Conservation (phyloP, 30 jellyfish, hydroid and myxozoan species). For the Morbakka virulenta region DNA sequence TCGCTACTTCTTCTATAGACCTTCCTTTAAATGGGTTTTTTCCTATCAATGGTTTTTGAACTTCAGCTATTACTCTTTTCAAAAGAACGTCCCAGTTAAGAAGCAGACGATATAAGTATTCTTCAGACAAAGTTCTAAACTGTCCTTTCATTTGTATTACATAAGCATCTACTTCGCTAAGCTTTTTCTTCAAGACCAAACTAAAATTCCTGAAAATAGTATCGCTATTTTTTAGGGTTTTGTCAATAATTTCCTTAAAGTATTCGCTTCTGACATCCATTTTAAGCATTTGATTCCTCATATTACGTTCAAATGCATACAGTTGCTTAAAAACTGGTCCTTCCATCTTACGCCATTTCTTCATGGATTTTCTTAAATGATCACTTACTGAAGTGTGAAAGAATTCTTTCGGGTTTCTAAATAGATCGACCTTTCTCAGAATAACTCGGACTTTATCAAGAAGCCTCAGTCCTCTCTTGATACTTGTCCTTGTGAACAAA, state of each 20-base stretch:
- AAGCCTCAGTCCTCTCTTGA: background rate
- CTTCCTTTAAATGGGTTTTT: background rate
- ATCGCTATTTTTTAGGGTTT: background rate
- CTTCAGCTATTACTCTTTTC: background rate
- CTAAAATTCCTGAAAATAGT: background rate
- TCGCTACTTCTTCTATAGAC: background rate
- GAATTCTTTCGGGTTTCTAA: background rate
- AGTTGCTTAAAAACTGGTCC: background rate
- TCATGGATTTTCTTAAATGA: background rate
- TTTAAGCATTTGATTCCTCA: background rate
- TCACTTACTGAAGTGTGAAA: background rate
- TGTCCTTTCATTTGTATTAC: background rate
- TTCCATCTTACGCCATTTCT: background rate
- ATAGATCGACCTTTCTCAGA: background rate
- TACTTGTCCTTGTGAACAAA: background rate
- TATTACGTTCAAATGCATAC: background rate
- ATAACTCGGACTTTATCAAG: background rate
- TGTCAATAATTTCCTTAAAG: background rate
- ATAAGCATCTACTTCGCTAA: background rate
- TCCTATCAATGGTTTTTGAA: background rate
- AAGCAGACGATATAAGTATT: background rate
- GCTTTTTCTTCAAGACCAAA: background rate
- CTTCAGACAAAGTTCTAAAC: background rate
- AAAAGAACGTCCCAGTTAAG: background rate
- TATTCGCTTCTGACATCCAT: background rate